phyloP scores from a whole-genome alignment of 1,140 invertebrate species.

The Ceratoteleas bidentatus region DNA sequence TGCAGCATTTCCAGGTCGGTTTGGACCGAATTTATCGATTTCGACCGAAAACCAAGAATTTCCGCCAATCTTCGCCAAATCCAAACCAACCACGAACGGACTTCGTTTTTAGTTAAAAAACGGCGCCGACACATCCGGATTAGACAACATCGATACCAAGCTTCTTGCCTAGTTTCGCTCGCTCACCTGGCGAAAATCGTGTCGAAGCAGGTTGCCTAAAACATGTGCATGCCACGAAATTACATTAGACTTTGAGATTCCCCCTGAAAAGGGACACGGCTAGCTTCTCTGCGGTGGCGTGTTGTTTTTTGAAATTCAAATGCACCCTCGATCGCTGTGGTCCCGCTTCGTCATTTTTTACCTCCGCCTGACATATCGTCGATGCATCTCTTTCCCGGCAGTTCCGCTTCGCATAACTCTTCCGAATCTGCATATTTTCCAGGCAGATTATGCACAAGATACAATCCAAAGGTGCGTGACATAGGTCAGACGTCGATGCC shows the following conservation, averaged over 20 bases:
- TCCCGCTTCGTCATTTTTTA: conserved; percentile 43
- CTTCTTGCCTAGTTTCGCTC: no score
- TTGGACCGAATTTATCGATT: no score
- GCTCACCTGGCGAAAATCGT: no score
- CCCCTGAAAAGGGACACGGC: conserved; percentile 45
- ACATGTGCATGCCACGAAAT: conserved; percentile 50
- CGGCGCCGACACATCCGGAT: no score
- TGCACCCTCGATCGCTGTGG: conserved; percentile 46
- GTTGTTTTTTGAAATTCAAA: conserved; percentile 65
- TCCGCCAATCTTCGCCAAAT: no score
- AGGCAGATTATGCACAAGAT: conserved; percentile 23
- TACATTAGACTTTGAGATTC: conserved; percentile 67
- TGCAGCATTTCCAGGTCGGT: no score
- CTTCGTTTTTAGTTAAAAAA: no score
- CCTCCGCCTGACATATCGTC: conserved; percentile 23
- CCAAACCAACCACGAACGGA: no score
- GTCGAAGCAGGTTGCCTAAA: conserved; percentile 61
- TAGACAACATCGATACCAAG: no score
- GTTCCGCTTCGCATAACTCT: conserved; percentile 34
- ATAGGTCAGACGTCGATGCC: background rate
- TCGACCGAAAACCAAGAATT: no score
- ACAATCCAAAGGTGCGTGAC: conserved; percentile 30
- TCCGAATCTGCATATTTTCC: conserved; percentile 1
- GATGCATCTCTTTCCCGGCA: conserved; percentile 16
- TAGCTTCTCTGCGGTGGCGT: conserved; percentile 59